Evolutionary conservation across 2,797 vertebrate species (phyloP).

Genomic region (Hipposideros larvatus): DNA sequence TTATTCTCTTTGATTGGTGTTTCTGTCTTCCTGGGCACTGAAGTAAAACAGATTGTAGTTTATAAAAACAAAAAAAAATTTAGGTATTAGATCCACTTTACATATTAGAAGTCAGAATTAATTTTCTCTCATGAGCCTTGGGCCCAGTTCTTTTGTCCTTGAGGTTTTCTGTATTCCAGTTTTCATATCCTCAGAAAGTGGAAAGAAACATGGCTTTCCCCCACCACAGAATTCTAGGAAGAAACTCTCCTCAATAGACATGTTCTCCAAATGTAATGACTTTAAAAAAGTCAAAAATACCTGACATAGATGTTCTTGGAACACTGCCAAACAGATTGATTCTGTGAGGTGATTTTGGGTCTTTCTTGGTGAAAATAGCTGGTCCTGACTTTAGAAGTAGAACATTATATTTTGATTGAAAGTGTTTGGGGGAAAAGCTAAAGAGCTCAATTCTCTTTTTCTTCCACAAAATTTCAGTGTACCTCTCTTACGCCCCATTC

Average conservation of each 20-base stretch:
- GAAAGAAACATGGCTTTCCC: neutral
- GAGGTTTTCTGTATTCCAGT: constrained; percentile 37
- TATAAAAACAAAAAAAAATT: constrained; percentile 55
- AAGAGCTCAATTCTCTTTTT: neutral
- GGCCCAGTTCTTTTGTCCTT: neutral
- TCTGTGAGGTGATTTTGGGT: constrained; percentile 9
- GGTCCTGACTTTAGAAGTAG: neutral
- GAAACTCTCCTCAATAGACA: neutral
- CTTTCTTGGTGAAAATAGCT: constrained; percentile 52
- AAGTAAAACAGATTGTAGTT: constrained; percentile 56
- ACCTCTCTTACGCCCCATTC: too few relatives aligned
- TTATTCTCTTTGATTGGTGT: neutral
- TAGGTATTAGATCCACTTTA: neutral
- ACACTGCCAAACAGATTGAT: neutral
- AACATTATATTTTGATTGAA: constrained; percentile 16
- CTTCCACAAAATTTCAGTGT: neutral
- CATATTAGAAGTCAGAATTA: neutral
- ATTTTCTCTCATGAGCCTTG: neutral
- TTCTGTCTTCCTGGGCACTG: constrained; percentile 12
- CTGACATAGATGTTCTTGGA: neutral
- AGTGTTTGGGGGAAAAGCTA: neutral
- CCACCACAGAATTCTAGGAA: neutral
- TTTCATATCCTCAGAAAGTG: constrained; percentile 23
- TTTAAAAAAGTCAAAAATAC: constrained; percentile 52
- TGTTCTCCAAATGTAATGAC: neutral